Evolutionary conservation across 92 coral and sea anemone species (phyloP), one percentile per base, ranked within the genome.

Genomic region (Epizoanthus fatuus): DNA sequence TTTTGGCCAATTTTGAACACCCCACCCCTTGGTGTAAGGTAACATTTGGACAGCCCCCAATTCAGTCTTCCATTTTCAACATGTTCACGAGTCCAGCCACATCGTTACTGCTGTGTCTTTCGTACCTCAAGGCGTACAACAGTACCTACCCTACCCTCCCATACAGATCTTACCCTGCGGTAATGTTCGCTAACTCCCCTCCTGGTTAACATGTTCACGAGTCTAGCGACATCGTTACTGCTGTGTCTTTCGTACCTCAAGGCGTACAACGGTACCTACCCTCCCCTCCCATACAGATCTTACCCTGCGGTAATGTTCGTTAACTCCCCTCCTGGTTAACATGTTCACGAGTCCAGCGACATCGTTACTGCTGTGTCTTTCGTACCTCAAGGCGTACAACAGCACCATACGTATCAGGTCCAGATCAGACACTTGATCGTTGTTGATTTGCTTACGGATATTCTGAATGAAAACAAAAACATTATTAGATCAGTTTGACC

Each of bases 381-480:
- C 99, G 79, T 97, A 97, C 5, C 99, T 98, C 69, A 97, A 81
- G 16, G 99, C 98, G 86, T 97, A 97, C 74, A 97, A 91, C 86
- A 92, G 81, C 37, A 97, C 99, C 65, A 93, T 59, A 13, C 98
- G 90, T 62, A 90, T 85, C 88, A 97, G 45, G 79, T 97, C 99
- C 64, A 97, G 89, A 52, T 97, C 99, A n/a, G 94, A 86, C 19
- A 97, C 99, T 58, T 93, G 94, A 17, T 92, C 94, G 55, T 97
- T 97, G 67, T 92, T 86, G 84, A 97, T 90, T 62, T 91, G 94
- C 15, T 91, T 96, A 90, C 99, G 99, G 19, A 97, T 88, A 47
- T 91, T 89, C 98, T 96, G 72, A 20, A 37, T 14, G 3, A 63
- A 81, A 51, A n/a, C 25, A 69, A 37, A 64, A 49, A 9, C 3